phyloP scores from a whole-genome alignment of 1,140 invertebrate species.

The Caenorhabditis tropicalis region DNA sequence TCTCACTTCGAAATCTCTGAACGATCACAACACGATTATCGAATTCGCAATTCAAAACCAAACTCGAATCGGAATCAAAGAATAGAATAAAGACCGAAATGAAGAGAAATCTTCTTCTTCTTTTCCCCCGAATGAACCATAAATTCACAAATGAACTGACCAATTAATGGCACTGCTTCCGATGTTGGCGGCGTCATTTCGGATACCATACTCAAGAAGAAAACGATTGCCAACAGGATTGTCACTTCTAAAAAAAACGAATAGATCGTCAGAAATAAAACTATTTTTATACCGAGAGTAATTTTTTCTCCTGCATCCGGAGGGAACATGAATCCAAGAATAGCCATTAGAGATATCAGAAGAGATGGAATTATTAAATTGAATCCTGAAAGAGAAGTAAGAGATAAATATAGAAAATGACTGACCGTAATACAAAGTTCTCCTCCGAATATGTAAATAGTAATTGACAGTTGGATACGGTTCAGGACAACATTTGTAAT shows the following conservation, averaged over 20 bases:
- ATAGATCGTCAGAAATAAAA: conserved; percentile 1
- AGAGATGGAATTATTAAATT: conserved; percentile 98
- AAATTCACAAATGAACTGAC: conserved; percentile 76
- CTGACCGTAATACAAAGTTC: conserved; percentile 94
- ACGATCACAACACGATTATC: too few species aligned
- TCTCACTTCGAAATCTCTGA: too few species aligned
- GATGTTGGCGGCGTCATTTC: conserved; percentile 96
- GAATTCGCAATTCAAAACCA: background rate
- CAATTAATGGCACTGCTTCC: conserved; percentile 91
- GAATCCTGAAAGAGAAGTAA: conserved; percentile 76
- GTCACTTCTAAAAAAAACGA: conserved; percentile 83
- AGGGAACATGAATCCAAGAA: conserved; percentile 95
- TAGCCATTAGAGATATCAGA: conserved; percentile 95
- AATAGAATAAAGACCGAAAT: conserved; percentile 19
- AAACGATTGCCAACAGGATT: conserved; percentile 73
- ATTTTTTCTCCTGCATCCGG: conserved; percentile 98
- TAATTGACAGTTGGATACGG: conserved; percentile 96
- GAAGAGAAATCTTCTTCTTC: background rate
- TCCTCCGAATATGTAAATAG: conserved; percentile 91
- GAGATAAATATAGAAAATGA: background rate
- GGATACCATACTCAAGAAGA: conserved; percentile 73
- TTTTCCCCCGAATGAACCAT: background rate
- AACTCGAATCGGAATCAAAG: background rate
- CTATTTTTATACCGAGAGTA: conserved; percentile 82
- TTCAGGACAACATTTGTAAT: conserved; percentile 74